These are phyloP conservation scores for Mesopsocus fuscifrons DNA, from an alignment of 2,888 invertebrate species.

Conservation along the genomic window DNA sequence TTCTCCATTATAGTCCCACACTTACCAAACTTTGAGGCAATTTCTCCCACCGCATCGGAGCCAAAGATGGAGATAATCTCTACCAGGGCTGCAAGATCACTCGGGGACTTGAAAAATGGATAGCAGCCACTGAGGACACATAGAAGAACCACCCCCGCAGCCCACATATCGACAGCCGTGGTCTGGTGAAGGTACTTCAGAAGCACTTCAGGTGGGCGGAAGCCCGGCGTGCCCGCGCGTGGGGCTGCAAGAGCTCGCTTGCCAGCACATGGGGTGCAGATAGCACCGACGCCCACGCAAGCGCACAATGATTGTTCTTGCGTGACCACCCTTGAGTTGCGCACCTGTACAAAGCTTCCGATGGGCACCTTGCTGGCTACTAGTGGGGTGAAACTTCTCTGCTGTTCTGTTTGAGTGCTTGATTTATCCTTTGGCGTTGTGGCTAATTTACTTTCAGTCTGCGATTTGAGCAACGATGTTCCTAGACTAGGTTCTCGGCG, in stretches of 20 bases:
- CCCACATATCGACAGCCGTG: constrained; percentile 80
- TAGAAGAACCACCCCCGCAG: constrained; percentile 66
- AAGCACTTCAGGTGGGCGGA: constrained; percentile 70
- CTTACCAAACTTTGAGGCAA: constrained; percentile 46
- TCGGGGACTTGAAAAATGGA: constrained; percentile 67
- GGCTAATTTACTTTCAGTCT: background rate
- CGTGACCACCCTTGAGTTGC: background rate
- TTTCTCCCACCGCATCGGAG: constrained; percentile 40
- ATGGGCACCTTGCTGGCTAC: background rate
- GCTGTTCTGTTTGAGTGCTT: too few species aligned
- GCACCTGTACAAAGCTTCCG: background rate
- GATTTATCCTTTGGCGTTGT: constrained; percentile 7
- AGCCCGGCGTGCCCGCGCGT: constrained; percentile 78
- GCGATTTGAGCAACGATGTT: background rate
- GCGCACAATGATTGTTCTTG: constrained; percentile 27
- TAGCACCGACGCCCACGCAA: constrained; percentile 44
- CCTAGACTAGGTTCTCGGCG: background rate
- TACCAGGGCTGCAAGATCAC: constrained; percentile 58
- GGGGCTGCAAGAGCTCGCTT: constrained; percentile 49
- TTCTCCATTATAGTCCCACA: too few species aligned
- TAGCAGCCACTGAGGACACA: constrained; percentile 58
- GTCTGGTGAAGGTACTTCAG: constrained; percentile 62
- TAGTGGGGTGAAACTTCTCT: constrained; percentile 12
- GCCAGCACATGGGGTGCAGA: constrained; percentile 46
- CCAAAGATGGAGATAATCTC: constrained; percentile 70